Evolutionary conservation across 2,888 invertebrate genomes (phyloP), one percentile per base, ranked within the genome.

Genomic region (Ectemnius continuus): DNA sequence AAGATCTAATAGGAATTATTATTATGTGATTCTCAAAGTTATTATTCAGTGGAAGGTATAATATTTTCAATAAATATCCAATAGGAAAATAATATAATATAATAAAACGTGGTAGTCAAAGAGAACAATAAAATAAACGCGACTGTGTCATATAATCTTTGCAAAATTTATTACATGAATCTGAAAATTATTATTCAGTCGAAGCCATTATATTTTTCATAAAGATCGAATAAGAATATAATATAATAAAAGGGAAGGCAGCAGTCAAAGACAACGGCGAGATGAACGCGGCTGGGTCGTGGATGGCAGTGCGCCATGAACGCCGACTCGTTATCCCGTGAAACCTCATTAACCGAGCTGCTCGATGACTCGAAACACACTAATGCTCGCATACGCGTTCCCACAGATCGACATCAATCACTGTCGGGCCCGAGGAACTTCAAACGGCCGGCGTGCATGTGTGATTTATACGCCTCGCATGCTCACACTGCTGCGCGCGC

Each of bases 301-400:
- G 60, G 63, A 46, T 46, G 66, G 46, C 56, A 66, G 57, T 64
- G 47, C 45, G 59, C 52, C 28, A 14, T 52, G 52, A 14, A 5
- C 26, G 56, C 20, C 52, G 14, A 65, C 76, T 66, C 69, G 70
- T 78, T 71, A 52, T 62, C 28, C 61, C 56, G 61, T 63, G 23
- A 71, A 80, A 80, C 71, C 78, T 80, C 73, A 74, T 81, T 81
- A 81, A 72, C 61, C 68, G 72, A 66, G 61, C 71, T 74, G 74
- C 67, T 63, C 74, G 76, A 76, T 79, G 79, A 76, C 73, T 81
- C 70, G 74, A 59, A 61, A 70, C 72, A 70, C 76, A 71, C 67
- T 80, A 79, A 74, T 74, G 76, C 70, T 67, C 48, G 56, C 66
- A 68, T 73, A 71, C 78, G 58, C 73, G 61, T 59, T 65, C 57